These are phyloP conservation scores for Eilema caniola DNA, from an alignment of 2,888 invertebrate genomes.

Conservation along the genomic window DNA sequence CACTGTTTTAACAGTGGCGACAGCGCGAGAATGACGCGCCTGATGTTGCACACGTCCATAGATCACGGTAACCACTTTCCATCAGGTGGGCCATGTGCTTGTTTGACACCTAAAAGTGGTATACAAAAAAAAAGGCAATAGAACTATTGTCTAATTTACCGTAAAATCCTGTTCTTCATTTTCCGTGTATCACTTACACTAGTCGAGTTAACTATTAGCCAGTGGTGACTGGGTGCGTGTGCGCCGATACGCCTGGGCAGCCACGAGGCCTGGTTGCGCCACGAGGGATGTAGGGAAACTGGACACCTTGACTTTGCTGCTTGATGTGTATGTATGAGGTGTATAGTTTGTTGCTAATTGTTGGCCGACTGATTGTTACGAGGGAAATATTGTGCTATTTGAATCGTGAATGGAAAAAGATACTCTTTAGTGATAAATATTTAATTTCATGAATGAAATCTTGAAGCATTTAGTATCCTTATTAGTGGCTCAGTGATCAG, in stretches of 20 bases:
- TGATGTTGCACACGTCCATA: too few relatives aligned
- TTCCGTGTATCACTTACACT: conserved; percentile 28
- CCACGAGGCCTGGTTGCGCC: conserved; percentile 30
- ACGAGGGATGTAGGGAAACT: conserved; percentile 45
- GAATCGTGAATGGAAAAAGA: background rate
- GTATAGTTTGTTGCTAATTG: background rate
- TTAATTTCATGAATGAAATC: too few relatives aligned
- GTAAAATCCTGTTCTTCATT: conserved; percentile 36
- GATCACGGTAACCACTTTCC: too few relatives aligned
- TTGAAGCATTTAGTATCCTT: too few relatives aligned
- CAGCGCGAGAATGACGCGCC: too few relatives aligned
- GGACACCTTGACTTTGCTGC: conserved; percentile 35
- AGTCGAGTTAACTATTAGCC: conserved; percentile 24
- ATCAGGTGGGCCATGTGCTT: too few relatives aligned
- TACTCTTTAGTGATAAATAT: too few relatives aligned
- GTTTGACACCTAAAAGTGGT: too few relatives aligned
- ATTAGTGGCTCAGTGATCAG: too few relatives aligned
- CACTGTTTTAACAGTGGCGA: too few relatives aligned
- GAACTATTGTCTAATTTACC: conserved; percentile 23
- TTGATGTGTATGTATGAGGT: background rate
- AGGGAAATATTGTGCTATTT: too few relatives aligned
- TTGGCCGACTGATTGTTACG: background rate
- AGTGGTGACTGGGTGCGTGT: conserved; percentile 36
- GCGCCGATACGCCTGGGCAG: conserved; percentile 23
- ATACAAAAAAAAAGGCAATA: too few relatives aligned